These are phyloP conservation scores for Azorinus chamasolen DNA, from an alignment of 2,888 invertebrate genomes.

Conservation along the genomic window DNA sequence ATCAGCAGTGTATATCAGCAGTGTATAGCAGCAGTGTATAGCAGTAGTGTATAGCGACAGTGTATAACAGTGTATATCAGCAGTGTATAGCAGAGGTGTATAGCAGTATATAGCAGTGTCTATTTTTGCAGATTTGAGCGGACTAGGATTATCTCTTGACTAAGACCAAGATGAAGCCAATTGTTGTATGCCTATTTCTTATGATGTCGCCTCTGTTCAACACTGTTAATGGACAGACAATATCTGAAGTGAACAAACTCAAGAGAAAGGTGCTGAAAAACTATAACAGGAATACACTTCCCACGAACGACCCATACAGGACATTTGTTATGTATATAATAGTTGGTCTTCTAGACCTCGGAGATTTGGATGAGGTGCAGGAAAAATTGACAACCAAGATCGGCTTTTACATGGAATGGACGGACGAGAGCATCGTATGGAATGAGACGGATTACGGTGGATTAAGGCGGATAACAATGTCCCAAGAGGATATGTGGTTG, in stretches of 20 bases:
- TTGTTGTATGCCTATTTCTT: too few relatives aligned
- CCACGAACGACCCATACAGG: slow-evolving; percentile 1
- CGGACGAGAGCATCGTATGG: slow-evolving; percentile 17
- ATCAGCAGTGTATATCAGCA: too few relatives aligned
- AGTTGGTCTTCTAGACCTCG: neutral
- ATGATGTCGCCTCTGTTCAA: too few relatives aligned
- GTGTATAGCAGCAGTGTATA: too few relatives aligned
- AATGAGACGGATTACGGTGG: neutral
- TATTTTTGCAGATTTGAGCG: too few relatives aligned
- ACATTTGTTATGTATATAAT: neutral
- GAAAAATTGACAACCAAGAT: slow-evolving; percentile 4
- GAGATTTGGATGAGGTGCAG: slow-evolving; percentile 16
- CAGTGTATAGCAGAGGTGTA: too few relatives aligned
- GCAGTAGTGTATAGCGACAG: too few relatives aligned
- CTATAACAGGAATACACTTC: slow-evolving; percentile 10
- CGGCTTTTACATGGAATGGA: neutral
- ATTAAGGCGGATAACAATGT: slow-evolving; percentile 3
- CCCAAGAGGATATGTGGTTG: neutral
- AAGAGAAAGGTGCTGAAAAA: neutral
- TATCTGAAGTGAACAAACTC: slow-evolving; percentile 2
- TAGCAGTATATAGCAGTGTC: too few relatives aligned
- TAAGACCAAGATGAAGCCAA: too few relatives aligned
- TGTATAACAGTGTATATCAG: too few relatives aligned
- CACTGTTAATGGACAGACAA: too few relatives aligned
- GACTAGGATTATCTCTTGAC: too few relatives aligned